Percentiles rank a stretch among this genome's conserved stretches.
Conservation (phyloP, 2,888 invertebrate genomes). For the Apoda limacodes region DNA sequence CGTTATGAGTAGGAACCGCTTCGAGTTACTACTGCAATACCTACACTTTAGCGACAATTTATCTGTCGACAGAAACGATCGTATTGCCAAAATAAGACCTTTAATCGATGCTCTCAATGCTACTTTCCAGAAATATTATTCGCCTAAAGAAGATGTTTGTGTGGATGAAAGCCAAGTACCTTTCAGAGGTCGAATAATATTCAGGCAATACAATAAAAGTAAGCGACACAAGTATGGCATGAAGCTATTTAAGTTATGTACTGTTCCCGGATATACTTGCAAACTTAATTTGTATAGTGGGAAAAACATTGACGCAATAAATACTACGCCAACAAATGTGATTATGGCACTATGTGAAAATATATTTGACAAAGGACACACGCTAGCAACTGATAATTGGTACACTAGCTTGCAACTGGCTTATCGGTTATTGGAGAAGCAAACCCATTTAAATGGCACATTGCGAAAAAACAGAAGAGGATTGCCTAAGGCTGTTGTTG, state of each 20-base stretch:
- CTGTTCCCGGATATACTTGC: constrained; percentile 15
- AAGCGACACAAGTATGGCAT: constrained; percentile 26
- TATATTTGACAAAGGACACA: constrained; percentile 13
- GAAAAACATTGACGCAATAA: constrained; percentile 14
- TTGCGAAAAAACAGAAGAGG: constrained; percentile 21
- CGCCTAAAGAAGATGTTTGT: constrained; percentile 5
- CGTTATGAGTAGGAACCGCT: constrained; percentile 5
- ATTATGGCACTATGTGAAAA: constrained; percentile 13
- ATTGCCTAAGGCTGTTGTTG: constrained; percentile 20
- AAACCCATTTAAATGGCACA: constrained; percentile 23
- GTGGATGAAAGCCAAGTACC: constrained; percentile 20
- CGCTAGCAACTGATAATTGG: constrained; percentile 9
- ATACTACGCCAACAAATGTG: no score
- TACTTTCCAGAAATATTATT: constrained; percentile 1
- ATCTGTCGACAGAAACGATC: constrained; percentile 4
- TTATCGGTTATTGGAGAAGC: constrained; percentile 6
- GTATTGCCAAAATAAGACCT: constrained; percentile 7
- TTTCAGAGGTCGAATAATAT: constrained; percentile 24
- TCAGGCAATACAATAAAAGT: constrained; percentile 27
- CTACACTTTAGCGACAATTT: constrained; percentile 5
- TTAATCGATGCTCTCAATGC: constrained; percentile 7
- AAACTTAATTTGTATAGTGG: constrained; percentile 15
- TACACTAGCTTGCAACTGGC: background rate
- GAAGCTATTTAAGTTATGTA: constrained; percentile 18
- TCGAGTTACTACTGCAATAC: constrained; percentile 4